These are phyloP conservation scores for Verasper variegatus DNA, from an alignment of 2,113 vertebrate species.

Conservation along the genomic window DNA sequence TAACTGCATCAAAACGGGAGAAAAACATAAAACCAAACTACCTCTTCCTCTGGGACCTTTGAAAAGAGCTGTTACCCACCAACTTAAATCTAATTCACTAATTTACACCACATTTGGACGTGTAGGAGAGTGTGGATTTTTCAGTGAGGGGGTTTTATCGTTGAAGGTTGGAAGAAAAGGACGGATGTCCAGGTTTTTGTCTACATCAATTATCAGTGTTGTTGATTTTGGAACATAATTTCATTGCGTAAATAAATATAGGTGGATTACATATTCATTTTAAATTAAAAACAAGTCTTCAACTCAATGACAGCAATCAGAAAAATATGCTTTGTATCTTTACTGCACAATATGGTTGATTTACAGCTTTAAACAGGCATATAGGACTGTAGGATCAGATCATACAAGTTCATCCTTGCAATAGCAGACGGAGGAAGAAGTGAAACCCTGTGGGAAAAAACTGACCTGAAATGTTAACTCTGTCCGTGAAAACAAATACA, in stretches of 20 bases:
- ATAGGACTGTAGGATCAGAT: not conserved
- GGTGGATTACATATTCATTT: not conserved
- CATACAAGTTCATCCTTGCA: not conserved
- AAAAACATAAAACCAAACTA: slow-evolving; percentile 1
- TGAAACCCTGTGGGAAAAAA: too few species aligned
- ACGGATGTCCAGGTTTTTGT: not conserved
- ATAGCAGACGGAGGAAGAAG: not conserved
- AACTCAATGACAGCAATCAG: too few species aligned
- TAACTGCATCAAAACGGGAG: not conserved
- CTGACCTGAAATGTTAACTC: too few species aligned
- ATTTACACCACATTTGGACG: not conserved
- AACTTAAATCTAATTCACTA: not conserved
- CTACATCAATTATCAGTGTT: not conserved
- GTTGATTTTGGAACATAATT: not conserved
- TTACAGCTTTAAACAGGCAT: not conserved
- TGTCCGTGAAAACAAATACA: not conserved
- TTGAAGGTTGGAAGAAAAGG: too few species aligned
- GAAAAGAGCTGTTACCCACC: not conserved
- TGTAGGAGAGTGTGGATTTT: not conserved
- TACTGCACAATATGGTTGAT: not conserved
- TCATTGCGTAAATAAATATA: not conserved
- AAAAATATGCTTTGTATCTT: too few species aligned
- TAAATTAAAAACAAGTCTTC: not conserved
- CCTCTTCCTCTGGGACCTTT: slow-evolving; percentile 3
- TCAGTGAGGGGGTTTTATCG: too few species aligned